These are phyloP conservation scores for Gnatocerus cornutus DNA, from an alignment of 2,888 invertebrate species.

Conservation along the genomic window DNA sequence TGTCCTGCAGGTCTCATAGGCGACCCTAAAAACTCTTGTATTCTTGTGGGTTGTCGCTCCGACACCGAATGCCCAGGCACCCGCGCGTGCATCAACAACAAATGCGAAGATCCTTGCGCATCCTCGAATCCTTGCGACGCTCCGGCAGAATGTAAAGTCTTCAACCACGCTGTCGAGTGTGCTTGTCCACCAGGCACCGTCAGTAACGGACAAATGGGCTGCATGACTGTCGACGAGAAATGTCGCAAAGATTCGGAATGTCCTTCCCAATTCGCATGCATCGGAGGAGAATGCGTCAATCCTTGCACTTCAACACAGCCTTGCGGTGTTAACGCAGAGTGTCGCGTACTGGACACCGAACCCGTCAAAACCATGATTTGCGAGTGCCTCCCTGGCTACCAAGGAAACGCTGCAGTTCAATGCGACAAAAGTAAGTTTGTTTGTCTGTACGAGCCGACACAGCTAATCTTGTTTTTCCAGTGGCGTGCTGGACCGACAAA, in stretches of 20 bases:
- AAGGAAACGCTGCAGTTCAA: constrained; percentile 89
- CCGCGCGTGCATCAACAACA: constrained; percentile 86
- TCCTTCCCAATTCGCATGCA: constrained; percentile 87
- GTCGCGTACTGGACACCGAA: constrained; percentile 85
- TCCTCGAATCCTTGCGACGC: constrained; percentile 79
- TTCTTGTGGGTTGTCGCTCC: constrained; percentile 85
- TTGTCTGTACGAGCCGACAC: not conserved
- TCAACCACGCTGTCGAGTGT: constrained; percentile 85
- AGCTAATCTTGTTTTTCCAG: constrained; percentile 66
- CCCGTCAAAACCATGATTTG: constrained; percentile 93
- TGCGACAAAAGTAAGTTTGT: constrained; percentile 83
- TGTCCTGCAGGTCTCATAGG: constrained; percentile 88
- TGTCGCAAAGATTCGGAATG: constrained; percentile 89
- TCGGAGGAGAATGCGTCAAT: constrained; percentile 86
- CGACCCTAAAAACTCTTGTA: constrained; percentile 85
- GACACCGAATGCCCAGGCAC: constrained; percentile 87
- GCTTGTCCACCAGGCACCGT: constrained; percentile 85
- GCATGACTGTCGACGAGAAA: constrained; percentile 75
- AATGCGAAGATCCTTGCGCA: constrained; percentile 86
- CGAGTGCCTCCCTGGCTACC: constrained; percentile 88
- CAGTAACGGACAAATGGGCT: constrained; percentile 78
- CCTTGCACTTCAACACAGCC: constrained; percentile 87
- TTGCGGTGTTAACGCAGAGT: constrained; percentile 87
- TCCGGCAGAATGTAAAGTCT: constrained; percentile 84
- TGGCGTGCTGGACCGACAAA: constrained; percentile 79